Evolutionary conservation across 2,888 invertebrate genomes (phyloP).

Genomic region (Amphipoea oculea): DNA sequence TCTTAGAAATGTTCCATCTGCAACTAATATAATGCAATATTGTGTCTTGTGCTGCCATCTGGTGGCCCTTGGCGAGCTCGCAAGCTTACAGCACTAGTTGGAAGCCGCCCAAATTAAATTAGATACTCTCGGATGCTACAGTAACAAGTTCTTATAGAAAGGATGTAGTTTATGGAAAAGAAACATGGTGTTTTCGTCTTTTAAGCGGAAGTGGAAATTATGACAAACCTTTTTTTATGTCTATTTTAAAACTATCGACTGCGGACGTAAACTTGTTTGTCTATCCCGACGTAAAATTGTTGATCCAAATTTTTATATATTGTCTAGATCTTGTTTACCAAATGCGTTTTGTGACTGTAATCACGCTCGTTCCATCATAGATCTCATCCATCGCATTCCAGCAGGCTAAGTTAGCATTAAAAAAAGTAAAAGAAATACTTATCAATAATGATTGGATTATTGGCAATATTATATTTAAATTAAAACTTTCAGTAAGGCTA

Average conservation of each 20-base stretch:
- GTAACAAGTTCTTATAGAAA: slow-evolving; percentile 17
- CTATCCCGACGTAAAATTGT: not conserved
- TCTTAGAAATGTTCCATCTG: slow-evolving; percentile 27
- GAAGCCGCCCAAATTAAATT: slow-evolving; percentile 49
- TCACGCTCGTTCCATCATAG: not conserved
- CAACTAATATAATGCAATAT: slow-evolving; percentile 44
- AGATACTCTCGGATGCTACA: slow-evolving; percentile 25
- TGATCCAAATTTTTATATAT: not conserved
- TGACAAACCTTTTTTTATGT: not conserved
- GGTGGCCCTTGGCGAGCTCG: slow-evolving; percentile 21
- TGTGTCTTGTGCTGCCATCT: slow-evolving; percentile 45
- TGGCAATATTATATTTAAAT: not conserved
- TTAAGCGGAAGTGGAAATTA: not conserved
- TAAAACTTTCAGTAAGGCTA: not conserved
- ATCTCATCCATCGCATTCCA: too few species aligned
- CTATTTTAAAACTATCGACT: not conserved
- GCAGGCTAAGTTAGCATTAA: not conserved
- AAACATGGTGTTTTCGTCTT: not conserved
- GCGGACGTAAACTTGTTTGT: not conserved
- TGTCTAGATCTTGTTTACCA: not conserved
- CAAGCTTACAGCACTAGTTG: slow-evolving; percentile 38
- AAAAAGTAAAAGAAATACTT: not conserved
- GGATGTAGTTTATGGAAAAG: not conserved
- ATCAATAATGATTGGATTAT: not conserved
- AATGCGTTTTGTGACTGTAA: not conserved